Percentiles rank a stretch among this genome's conserved stretches.
These are phyloP conservation scores for Apocrypta bakeri DNA, from an alignment of 1,140 invertebrate species.

Conservation along the genomic window DNA sequence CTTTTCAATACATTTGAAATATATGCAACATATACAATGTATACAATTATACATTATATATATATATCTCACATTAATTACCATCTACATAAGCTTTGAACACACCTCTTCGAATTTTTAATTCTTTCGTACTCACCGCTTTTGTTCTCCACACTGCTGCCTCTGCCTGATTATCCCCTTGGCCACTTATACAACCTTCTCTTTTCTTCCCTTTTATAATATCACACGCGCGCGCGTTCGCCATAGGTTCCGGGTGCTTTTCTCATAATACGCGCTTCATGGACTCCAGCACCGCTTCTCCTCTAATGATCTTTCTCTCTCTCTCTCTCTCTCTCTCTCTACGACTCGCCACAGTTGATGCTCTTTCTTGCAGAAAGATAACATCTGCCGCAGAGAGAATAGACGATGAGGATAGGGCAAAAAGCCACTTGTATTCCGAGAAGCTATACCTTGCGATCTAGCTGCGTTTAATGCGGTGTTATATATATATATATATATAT, in stretches of 20 bases:
- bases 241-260: slow-evolving; percentile 22
- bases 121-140: too few relatives aligned
- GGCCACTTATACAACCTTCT: too few relatives aligned
- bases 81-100: background rate
- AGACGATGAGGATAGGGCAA: background rate
- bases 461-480: too few relatives aligned
- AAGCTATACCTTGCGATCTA: too few relatives aligned
- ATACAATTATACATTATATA: too few relatives aligned
- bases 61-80: too few relatives aligned
- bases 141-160: too few relatives aligned
- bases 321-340: slow-evolving; percentile 26
- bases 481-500: too few relatives aligned
- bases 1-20: too few relatives aligned
- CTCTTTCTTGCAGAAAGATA: slow-evolving; percentile 15
- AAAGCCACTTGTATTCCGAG: too few relatives aligned
- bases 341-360: background rate
- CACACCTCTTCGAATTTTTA: background rate
- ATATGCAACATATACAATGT: too few relatives aligned
- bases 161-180: background rate
- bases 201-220: background rate
- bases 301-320: slow-evolving; percentile 46
- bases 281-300: slow-evolving; percentile 51
- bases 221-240: background rate
- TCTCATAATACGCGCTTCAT: slow-evolving; percentile 52
- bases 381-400: slow-evolving; percentile 22